Conservation (phyloP, 1,140 invertebrate species). For the Ditylenchus dipsaci region DNA sequence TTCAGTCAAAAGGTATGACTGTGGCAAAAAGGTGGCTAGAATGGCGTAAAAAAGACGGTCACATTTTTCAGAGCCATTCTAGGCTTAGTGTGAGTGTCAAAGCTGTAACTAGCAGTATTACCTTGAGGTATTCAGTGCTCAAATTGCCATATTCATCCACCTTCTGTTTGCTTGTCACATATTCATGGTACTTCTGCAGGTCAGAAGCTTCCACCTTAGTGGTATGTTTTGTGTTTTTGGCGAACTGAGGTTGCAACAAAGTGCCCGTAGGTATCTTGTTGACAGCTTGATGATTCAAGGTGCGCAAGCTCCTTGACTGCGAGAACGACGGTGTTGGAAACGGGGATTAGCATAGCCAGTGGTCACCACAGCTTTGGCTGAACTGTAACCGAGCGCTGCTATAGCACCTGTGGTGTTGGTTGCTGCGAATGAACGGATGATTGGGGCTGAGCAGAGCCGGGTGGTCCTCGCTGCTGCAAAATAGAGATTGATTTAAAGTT, state of each 20-base stretch:
- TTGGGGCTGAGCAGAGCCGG: neutral
- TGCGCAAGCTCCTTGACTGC: conserved; percentile 63
- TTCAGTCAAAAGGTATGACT: no score
- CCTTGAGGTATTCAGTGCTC: conserved; percentile 79
- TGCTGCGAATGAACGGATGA: neutral
- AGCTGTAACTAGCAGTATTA: no score
- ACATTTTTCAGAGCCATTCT: no score
- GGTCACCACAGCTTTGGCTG: neutral
- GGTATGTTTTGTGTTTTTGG: conserved; percentile 75
- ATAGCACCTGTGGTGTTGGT: neutral
- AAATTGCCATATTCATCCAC: conserved; percentile 83
- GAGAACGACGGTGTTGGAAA: conserved; percentile 28
- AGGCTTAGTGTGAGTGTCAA: no score
- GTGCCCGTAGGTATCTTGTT: conserved; percentile 67
- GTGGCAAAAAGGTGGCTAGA: no score
- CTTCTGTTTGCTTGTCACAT: conserved; percentile 83
- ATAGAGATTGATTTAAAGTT: no score
- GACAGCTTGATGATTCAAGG: conserved; percentile 82
- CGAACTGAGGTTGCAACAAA: conserved; percentile 77
- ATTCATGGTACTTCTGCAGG: conserved; percentile 75
- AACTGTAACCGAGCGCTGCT: neutral
- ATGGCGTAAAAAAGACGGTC: no score
- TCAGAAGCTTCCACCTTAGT: conserved; percentile 71
- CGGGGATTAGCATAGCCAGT: neutral
- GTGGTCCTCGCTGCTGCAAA: neutral